phyloP scores from a whole-genome alignment of 2,888 invertebrate genomes.

The Drosophila rellima region DNA sequence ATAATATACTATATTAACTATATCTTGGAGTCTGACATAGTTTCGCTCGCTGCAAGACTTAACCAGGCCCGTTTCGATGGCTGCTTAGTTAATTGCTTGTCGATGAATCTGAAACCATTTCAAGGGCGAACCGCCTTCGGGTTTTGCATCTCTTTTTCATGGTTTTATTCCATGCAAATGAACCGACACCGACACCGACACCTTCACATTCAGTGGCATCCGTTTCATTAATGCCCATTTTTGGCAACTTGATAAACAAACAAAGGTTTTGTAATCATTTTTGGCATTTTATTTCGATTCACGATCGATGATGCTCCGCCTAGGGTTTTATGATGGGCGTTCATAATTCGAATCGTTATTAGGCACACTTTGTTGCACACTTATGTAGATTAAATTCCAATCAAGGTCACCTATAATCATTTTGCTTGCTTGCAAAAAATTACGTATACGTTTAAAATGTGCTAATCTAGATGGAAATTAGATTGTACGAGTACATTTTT shows the following conservation, averaged over 20 bases:
- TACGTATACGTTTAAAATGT: no score
- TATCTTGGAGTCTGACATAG: constrained; percentile 42
- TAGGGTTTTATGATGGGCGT: constrained; percentile 24
- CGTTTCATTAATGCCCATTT: constrained; percentile 68
- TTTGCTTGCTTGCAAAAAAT: constrained; percentile 5
- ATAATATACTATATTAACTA: constrained; percentile 8
- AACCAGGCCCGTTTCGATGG: constrained; percentile 46
- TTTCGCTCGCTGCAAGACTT: constrained; percentile 32
- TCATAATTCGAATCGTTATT: constrained; percentile 34
- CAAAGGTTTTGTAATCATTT: constrained; percentile 45
- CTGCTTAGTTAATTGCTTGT: constrained; percentile 67
- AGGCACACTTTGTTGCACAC: constrained; percentile 11
- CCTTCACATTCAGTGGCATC: constrained; percentile 43
- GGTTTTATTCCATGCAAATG: constrained; percentile 61
- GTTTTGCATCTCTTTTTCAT: constrained; percentile 51
- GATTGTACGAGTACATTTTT: no score
- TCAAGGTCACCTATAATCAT: constrained; percentile 9
- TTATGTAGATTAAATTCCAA: constrained; percentile 23
- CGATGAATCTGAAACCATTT: constrained; percentile 73
- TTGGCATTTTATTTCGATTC: constrained; percentile 30
- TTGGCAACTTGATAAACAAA: constrained; percentile 56
- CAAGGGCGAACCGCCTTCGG: constrained; percentile 69
- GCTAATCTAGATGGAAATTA: no score
- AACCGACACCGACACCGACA: constrained; percentile 70
- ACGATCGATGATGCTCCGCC: constrained; percentile 22